Conservation (phyloP, 2,797 vertebrate species). For the Micromesistius poutassou region DNA sequence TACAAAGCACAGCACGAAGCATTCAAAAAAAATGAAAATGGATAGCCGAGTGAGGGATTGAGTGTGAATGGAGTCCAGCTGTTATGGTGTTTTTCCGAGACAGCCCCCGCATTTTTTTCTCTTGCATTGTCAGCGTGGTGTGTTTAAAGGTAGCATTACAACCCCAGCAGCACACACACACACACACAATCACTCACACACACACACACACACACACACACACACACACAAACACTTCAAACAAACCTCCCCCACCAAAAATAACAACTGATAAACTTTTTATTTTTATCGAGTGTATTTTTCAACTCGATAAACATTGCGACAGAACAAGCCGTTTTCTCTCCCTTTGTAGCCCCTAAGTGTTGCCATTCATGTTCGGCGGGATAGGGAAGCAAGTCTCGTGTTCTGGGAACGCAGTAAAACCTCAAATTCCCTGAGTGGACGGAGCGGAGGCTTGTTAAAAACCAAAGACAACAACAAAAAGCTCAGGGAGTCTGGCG, state of each 20-base stretch:
- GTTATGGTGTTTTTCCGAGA: slow-evolving; percentile 37
- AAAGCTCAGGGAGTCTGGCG: slow-evolving; percentile 6
- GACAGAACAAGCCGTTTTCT: neutral
- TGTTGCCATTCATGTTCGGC: neutral
- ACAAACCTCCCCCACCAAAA: slow-evolving; percentile 48
- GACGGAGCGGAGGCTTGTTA: slow-evolving; percentile 37
- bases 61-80: slow-evolving; percentile 65
- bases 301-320: neutral
- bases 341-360: neutral
- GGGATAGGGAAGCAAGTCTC: slow-evolving; percentile 25
- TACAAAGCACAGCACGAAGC: slow-evolving; percentile 2
- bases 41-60: slow-evolving; percentile 23
- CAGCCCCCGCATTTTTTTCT: slow-evolving; percentile 24
- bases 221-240: slow-evolving; percentile 14
- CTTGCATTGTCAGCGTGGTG: slow-evolving; percentile 63
- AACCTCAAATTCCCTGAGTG: slow-evolving; percentile 47
- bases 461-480: slow-evolving; percentile 38
- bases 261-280: slow-evolving; percentile 55
- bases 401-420: slow-evolving; percentile 60
- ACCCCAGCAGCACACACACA: slow-evolving; percentile 49
- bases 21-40: neutral
- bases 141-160: slow-evolving; percentile 46
- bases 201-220: too few species aligned
- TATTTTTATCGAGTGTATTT: slow-evolving; percentile 13
- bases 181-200: too few species aligned